phyloP scores from a whole-genome alignment of 2,113 vertebrate species.

The Neolamprologus brichardi region DNA sequence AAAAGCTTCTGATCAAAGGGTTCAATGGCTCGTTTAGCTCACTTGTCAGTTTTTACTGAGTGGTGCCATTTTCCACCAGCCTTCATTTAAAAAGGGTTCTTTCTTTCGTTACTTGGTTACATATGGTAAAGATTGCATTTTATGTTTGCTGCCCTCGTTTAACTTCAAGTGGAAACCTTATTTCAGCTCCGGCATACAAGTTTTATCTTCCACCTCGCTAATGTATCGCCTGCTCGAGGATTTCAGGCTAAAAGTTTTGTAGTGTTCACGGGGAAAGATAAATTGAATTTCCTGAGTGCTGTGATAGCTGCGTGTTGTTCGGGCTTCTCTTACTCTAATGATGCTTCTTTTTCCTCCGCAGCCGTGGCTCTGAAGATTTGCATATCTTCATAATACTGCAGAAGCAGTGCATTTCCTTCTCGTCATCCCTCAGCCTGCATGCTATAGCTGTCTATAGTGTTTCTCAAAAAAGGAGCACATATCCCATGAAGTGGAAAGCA shows the following conservation, averaged over 20 bases:
- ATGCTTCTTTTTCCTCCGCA: slow-evolving; percentile 7
- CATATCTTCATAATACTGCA: slow-evolving; percentile 33
- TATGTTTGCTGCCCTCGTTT: background rate
- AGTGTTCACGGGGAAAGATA: slow-evolving; percentile 10
- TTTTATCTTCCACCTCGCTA: background rate
- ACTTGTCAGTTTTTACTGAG: slow-evolving; percentile 32
- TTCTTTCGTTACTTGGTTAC: background rate
- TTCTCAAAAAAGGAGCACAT: background rate
- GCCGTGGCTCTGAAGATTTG: slow-evolving; percentile 18
- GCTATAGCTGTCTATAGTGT: background rate
- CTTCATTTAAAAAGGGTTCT: background rate
- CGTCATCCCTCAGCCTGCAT: background rate
- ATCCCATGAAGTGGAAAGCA: background rate
- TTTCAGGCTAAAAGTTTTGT: slow-evolving; percentile 1
- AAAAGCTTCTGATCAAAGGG: slow-evolving; percentile 50
- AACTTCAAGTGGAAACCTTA: background rate
- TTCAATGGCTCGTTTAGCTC: slow-evolving; percentile 21
- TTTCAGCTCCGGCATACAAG: background rate
- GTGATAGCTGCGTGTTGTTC: slow-evolving; percentile 4
- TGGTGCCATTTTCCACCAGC: background rate
- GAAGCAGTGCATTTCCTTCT: background rate
- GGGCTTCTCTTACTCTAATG: slow-evolving; percentile 27
- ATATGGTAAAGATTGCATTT: background rate
- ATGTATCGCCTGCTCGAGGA: background rate
- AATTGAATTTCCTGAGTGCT: slow-evolving; percentile 25